Evolutionary conservation across 1,140 invertebrate genomes (phyloP), one percentile per base, ranked within the genome.

Genomic region (Drosophila carrolli): DNA sequence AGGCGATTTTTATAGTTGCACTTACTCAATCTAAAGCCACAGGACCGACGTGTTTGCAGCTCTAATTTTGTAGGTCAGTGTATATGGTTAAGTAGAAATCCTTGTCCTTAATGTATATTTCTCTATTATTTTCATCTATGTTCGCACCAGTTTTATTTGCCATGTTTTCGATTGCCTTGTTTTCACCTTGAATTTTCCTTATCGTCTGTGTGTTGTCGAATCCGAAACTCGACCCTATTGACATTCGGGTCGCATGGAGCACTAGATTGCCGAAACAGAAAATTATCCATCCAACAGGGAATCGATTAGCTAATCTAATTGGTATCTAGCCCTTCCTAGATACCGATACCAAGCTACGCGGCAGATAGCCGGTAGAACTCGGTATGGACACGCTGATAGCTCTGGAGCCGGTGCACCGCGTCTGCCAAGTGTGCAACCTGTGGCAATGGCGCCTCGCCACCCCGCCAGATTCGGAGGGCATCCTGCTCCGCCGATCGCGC

Each of bases 351-450:
- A 1, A n/a, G 43, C 27, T 13, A 13, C 35, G 14, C 50, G n/a
- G n/a, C 50, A 40, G 13, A 48, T 19, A 16, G 8, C 9, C 3
- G 29, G 6, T 8, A 14, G n/a, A 13, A 10, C 11, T 57, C 8
- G 11, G 2, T 14, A 91, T 91, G 90, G 90, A 91, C 13, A 70
- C 81, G 37, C 29, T 80, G 55, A 67, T 81, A 2, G 72, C 84
- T 4, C 13, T 86, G 32, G 37, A 58, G 53, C 51, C 66, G 5
- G 40, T 92, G 51, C 77, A 81, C 38, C 67, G 66, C 8, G 16
- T 81, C 40, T 67, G 63, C 35, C 88, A 83, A 19, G 13, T 90
- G 44, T 74, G 74, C 62, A 71, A 70, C 13, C 63, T 92, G 43
- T 74, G 82, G 60, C 81, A 77, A 10, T 84, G 81, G 72, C 81